These are phyloP conservation scores for Zosterops japonicus DNA, from an alignment of 2,113 vertebrate species.

Conservation along the genomic window DNA sequence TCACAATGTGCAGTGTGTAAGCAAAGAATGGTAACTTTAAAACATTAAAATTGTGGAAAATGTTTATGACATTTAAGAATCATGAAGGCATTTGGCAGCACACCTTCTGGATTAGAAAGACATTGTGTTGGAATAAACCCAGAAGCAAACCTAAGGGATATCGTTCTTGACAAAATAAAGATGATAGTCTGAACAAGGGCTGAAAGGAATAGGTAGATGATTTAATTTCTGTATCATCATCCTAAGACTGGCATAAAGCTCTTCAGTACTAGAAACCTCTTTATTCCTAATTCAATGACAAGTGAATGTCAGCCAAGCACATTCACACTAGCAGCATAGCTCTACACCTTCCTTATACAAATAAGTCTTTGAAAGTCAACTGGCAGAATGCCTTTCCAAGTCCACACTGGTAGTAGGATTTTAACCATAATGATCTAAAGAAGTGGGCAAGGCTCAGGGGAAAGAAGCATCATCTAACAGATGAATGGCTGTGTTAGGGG, in stretches of 20 bases:
- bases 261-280: neutral
- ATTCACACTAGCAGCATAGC: neutral
- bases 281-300: neutral
- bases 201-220: neutral
- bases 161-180: neutral
- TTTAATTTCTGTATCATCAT: neutral
- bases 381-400: neutral
- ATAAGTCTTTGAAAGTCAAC: neutral
- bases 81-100: neutral
- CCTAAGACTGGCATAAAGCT: neutral
- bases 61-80: neutral
- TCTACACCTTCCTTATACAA: neutral
- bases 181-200: neutral
- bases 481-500: neutral
- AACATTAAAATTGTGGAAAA: neutral
- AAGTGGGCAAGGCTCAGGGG: neutral
- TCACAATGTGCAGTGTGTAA: neutral
- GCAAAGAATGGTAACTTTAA: neutral
- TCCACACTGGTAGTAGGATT: neutral
- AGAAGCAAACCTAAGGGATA: neutral
- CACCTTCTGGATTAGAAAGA: neutral
- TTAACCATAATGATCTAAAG: neutral
- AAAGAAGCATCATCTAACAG: neutral
- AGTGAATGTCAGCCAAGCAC: neutral
- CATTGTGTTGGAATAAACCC: neutral